These are phyloP conservation scores for Erannis defoliaria DNA, from an alignment of 2,888 invertebrate genomes.

Conservation along the genomic window DNA sequence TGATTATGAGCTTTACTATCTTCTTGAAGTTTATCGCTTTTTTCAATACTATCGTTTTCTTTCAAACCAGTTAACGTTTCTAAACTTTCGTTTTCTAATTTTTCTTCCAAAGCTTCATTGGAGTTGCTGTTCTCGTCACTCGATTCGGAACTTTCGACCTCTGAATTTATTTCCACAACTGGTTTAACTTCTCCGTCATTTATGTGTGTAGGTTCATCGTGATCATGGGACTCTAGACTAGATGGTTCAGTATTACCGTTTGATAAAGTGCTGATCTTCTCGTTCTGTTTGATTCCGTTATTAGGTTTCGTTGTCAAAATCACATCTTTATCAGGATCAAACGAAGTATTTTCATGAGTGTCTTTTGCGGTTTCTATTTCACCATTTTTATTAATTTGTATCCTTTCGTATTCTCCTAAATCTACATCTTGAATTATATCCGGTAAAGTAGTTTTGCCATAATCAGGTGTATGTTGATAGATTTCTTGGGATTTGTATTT, in stretches of 20 bases:
- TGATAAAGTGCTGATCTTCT: slow-evolving; percentile 42
- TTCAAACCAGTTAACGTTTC: slow-evolving; percentile 59
- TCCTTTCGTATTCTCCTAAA: slow-evolving; percentile 64
- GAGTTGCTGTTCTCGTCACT: slow-evolving; percentile 47
- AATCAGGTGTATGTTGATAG: slow-evolving; percentile 5
- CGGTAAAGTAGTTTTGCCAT: slow-evolving; percentile 34
- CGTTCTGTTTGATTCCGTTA: slow-evolving; percentile 32
- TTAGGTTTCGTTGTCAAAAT: slow-evolving; percentile 43
- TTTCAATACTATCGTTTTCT: slow-evolving; percentile 47
- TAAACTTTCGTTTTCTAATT: slow-evolving; percentile 55
- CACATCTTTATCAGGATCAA: slow-evolving; percentile 46
- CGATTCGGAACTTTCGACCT: slow-evolving; percentile 59
- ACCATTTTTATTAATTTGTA: slow-evolving; percentile 61
- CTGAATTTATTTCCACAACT: slow-evolving; percentile 73
- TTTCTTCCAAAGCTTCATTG: slow-evolving; percentile 47
- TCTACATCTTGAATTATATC: slow-evolving; percentile 62
- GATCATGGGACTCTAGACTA: slow-evolving; percentile 48
- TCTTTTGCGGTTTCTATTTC: slow-evolving; percentile 58
- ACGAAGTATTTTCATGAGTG: slow-evolving; percentile 45
- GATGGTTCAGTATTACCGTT: slow-evolving; percentile 43
- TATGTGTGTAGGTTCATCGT: slow-evolving; percentile 56
- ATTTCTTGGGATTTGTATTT: slow-evolving; percentile 11
- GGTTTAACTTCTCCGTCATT: slow-evolving; percentile 77
- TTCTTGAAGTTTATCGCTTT: slow-evolving; percentile 51
- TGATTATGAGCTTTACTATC: slow-evolving; percentile 45